Conservation (phyloP, 2,888 invertebrate species). For the Synanthedon vespiformis region DNA sequence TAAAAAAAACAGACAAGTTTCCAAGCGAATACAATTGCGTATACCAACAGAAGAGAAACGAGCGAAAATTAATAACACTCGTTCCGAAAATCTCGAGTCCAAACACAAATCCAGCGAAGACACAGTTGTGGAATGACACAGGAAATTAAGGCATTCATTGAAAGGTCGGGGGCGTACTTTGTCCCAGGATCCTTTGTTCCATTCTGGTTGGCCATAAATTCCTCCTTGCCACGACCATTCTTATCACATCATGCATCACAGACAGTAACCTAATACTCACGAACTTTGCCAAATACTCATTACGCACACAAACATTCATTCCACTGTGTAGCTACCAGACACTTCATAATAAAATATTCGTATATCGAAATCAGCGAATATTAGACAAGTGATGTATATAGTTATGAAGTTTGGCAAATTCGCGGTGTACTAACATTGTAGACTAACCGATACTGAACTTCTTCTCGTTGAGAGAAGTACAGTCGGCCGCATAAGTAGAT, state of each 20-base stretch:
- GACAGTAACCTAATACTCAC: neutral
- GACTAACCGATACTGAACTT: no score
- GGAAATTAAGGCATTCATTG: conserved; percentile 46
- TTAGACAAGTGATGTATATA: no score
- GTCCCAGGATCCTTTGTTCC: conserved; percentile 27
- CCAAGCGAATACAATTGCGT: no score
- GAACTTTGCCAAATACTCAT: neutral
- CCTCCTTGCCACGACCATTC: conserved; percentile 21
- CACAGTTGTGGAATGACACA: conserved; percentile 14
- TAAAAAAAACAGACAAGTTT: no score
- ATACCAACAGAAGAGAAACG: neutral
- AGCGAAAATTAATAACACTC: neutral
- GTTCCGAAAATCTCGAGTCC: neutral
- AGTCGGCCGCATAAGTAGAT: no score
- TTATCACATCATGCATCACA: conserved; percentile 20
- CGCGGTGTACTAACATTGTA: no score
- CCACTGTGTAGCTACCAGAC: no score
- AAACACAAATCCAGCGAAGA: neutral
- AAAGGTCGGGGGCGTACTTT: conserved; percentile 21
- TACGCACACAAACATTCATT: neutral
- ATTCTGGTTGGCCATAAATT: conserved; percentile 34
- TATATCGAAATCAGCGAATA: no score
- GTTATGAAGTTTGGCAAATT: no score
- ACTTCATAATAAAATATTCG: no score
- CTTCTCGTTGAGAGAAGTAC: no score